These are phyloP conservation scores for Akabosia matsudoensis DNA, from an alignment of 1,140 invertebrate genomes.

Conservation along the genomic window DNA sequence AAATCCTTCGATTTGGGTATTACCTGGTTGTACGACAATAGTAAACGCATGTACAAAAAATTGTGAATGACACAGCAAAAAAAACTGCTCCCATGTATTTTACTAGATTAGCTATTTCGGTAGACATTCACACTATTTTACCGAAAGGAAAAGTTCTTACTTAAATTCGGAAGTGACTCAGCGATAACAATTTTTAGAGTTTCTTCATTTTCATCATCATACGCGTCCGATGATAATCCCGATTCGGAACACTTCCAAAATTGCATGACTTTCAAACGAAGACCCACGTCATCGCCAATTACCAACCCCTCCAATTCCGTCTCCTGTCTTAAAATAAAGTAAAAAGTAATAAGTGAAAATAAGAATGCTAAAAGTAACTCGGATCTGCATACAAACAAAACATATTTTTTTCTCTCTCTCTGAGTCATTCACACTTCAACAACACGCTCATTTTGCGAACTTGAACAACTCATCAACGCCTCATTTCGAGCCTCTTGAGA, in stretches of 20 bases:
- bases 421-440: too few species aligned
- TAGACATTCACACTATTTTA: background rate
- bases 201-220: constrained; percentile 35
- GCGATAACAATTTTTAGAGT: constrained; percentile 55
- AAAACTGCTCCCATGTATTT: too few species aligned
- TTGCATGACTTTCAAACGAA: constrained; percentile 56
- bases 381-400: background rate
- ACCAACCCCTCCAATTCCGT: constrained; percentile 52
- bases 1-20: constrained; percentile 55
- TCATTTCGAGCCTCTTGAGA: too few species aligned
- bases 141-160: constrained; percentile 46
- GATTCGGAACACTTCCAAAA: constrained; percentile 58
- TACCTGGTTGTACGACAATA: constrained; percentile 48
- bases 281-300: constrained; percentile 50
- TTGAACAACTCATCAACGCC: too few species aligned
- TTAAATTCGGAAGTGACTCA: constrained; percentile 53
- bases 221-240: constrained; percentile 48
- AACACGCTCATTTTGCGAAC: too few species aligned
- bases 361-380: background rate
- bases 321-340: constrained; percentile 47
- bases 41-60: background rate
- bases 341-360: background rate
- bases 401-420: too few species aligned
- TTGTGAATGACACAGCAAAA: too few species aligned
- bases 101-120: too few species aligned